phyloP scores from a whole-genome alignment of 2,888 invertebrate genomes.

The Hylaea fasciaria region DNA sequence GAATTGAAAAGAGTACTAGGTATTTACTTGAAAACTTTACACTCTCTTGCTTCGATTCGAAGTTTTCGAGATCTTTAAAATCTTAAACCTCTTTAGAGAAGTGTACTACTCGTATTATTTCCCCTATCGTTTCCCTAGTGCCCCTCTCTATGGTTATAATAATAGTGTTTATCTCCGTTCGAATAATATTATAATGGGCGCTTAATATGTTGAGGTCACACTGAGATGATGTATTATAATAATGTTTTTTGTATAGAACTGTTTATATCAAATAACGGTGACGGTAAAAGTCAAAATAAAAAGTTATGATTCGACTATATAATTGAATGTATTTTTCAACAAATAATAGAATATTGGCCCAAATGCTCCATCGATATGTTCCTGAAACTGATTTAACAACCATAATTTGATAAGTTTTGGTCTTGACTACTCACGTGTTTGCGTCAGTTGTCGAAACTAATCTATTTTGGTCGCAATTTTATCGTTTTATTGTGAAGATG shows the following conservation, averaged over 20 bases:
- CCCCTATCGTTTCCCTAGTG: slow-evolving; percentile 5
- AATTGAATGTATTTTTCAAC: too few relatives aligned
- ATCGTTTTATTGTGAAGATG: background rate
- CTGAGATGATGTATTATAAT: slow-evolving; percentile 9
- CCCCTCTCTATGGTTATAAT: slow-evolving; percentile 24
- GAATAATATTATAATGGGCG: too few relatives aligned
- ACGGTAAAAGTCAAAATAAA: too few relatives aligned
- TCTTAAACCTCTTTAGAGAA: slow-evolving; percentile 14
- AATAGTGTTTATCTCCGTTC: slow-evolving; percentile 22
- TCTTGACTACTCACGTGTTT: background rate
- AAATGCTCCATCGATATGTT: too few relatives aligned
- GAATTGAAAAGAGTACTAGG: slow-evolving; percentile 4
- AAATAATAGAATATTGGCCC: too few relatives aligned
- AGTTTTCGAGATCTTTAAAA: slow-evolving; percentile 35
- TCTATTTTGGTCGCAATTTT: too few relatives aligned
- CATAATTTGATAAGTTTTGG: too few relatives aligned
- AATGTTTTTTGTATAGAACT: too few relatives aligned
- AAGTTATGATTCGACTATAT: too few relatives aligned
- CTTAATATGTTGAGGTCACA: slow-evolving; percentile 2
- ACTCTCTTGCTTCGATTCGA: slow-evolving; percentile 1
- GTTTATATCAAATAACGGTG: too few relatives aligned
- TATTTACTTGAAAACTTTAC: slow-evolving; percentile 14
- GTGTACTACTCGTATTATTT: slow-evolving; percentile 31
- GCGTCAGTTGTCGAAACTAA: background rate
- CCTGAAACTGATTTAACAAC: too few relatives aligned